Evolutionary conservation across 2,113 vertebrate genomes (phyloP).

Genomic region (Bos indicus): DNA sequence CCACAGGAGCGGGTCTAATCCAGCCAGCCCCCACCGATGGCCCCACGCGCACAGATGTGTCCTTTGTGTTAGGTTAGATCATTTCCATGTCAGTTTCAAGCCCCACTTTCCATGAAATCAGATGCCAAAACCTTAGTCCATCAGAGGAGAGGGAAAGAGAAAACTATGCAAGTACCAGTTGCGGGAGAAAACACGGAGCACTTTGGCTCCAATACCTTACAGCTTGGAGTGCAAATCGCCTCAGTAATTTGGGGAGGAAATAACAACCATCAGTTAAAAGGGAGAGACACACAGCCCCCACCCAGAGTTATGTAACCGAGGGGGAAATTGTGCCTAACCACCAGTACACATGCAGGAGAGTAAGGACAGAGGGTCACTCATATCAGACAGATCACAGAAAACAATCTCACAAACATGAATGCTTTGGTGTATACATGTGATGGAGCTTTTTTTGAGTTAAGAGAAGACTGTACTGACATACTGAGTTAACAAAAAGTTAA

Average conservation of each 20-base stretch:
- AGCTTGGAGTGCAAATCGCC: not conserved
- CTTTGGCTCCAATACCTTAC: not conserved
- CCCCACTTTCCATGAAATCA: not conserved
- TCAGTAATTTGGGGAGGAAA: not conserved
- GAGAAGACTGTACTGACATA: conserved; percentile 75
- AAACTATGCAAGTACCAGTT: rapidly evolving
- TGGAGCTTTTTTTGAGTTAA: conserved; percentile 41
- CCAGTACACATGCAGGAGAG: rapidly evolving
- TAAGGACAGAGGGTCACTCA: not conserved
- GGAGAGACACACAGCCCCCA: not conserved
- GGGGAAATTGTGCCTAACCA: not conserved
- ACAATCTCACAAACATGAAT: not conserved
- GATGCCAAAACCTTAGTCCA: not conserved
- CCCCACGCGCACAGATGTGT: rapidly evolving
- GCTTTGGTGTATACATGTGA: not conserved
- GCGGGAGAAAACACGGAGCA: not conserved
- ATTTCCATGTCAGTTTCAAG: not conserved
- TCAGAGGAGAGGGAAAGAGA: not conserved
- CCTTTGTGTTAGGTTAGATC: not conserved
- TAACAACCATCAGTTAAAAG: not conserved
- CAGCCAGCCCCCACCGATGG: too few relatives aligned
- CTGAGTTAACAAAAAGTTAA: conserved; percentile 66
- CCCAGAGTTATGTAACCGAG: not conserved
- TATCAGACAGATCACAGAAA: not conserved
- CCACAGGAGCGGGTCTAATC: rapidly evolving